These are phyloP conservation scores for Oreohelix idahoensis DNA, from an alignment of 1,140 invertebrate genomes.

Conservation along the genomic window DNA sequence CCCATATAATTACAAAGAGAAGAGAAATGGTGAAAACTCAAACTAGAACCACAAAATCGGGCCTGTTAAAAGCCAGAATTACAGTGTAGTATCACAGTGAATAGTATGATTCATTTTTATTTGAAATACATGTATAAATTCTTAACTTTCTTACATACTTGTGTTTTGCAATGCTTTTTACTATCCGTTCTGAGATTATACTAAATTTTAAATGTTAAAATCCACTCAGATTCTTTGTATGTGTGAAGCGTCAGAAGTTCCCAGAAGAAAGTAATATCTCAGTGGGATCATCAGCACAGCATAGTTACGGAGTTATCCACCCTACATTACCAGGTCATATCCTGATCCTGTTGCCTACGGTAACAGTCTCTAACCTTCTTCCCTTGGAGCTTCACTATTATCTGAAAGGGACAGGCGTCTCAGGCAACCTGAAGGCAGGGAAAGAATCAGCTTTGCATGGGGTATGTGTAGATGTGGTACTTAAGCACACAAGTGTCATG, in stretches of 20 bases:
- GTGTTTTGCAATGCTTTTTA: too few species aligned
- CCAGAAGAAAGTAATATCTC: slow-evolving; percentile 5
- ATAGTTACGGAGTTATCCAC: slow-evolving; percentile 11
- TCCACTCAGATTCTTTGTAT: slow-evolving; percentile 33
- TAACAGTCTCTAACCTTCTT: slow-evolving; percentile 82
- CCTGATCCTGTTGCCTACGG: slow-evolving; percentile 86
- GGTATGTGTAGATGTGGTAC: too few species aligned
- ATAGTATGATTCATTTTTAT: too few species aligned
- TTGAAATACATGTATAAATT: too few species aligned
- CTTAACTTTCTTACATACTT: too few species aligned
- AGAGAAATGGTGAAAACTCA: too few species aligned
- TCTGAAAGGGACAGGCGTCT: slow-evolving; percentile 63
- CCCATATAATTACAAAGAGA: too few species aligned
- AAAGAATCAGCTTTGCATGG: slow-evolving; percentile 72
- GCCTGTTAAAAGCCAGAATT: too few species aligned
- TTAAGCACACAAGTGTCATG: too few species aligned
- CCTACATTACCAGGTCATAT: slow-evolving; percentile 79
- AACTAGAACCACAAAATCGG: too few species aligned
- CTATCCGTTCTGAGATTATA: too few species aligned
- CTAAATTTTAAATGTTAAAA: not conserved
- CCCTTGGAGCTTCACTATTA: slow-evolving; percentile 77
- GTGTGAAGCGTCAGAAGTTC: slow-evolving; percentile 34
- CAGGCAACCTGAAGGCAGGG: slow-evolving; percentile 79
- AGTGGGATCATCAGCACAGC: not conserved
- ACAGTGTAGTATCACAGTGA: too few species aligned